Conservation (phyloP, 1,140 invertebrate genomes). For the Daktulosphaira vitifoliae region DNA sequence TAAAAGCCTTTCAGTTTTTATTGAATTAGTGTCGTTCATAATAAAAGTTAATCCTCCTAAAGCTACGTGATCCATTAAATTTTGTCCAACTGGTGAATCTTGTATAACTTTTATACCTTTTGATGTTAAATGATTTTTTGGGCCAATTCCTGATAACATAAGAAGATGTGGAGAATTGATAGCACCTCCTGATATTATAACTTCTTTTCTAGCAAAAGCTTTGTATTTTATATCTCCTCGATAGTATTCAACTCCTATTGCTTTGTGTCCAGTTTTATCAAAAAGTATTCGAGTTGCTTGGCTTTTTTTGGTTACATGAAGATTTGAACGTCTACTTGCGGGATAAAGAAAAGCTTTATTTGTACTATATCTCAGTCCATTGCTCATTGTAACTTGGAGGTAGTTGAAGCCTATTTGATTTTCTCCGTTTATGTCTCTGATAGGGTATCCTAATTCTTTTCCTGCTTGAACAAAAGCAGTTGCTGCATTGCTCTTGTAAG, state of each 20-base stretch:
- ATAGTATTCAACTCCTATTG: constrained; percentile 55
- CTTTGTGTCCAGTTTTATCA: constrained; percentile 53
- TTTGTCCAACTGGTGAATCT: constrained; percentile 67
- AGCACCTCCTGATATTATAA: constrained; percentile 65
- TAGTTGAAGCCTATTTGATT: constrained; percentile 47
- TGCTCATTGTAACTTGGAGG: constrained; percentile 54
- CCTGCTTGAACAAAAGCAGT: constrained; percentile 47
- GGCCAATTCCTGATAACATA: constrained; percentile 74
- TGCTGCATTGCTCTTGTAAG: constrained; percentile 42
- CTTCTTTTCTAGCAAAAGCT: constrained; percentile 58
- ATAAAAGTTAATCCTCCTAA: constrained; percentile 59
- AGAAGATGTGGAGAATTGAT: constrained; percentile 67
- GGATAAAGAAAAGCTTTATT: constrained; percentile 65
- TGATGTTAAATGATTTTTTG: constrained; percentile 54
- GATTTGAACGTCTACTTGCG: constrained; percentile 52
- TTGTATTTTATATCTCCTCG: constrained; percentile 48
- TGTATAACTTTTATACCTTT: constrained; percentile 53
- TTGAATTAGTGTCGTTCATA: constrained; percentile 47
- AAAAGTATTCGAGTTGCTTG: constrained; percentile 66
- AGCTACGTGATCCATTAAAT: constrained; percentile 69
- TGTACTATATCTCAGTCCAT: constrained; percentile 64
- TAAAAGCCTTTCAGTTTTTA: constrained; percentile 36
- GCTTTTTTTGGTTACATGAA: constrained; percentile 55
- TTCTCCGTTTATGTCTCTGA: constrained; percentile 49
- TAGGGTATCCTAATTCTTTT: constrained; percentile 47